Conservation (phyloP, 2,797 vertebrate genomes). For the Mionectes olivaceus region DNA sequence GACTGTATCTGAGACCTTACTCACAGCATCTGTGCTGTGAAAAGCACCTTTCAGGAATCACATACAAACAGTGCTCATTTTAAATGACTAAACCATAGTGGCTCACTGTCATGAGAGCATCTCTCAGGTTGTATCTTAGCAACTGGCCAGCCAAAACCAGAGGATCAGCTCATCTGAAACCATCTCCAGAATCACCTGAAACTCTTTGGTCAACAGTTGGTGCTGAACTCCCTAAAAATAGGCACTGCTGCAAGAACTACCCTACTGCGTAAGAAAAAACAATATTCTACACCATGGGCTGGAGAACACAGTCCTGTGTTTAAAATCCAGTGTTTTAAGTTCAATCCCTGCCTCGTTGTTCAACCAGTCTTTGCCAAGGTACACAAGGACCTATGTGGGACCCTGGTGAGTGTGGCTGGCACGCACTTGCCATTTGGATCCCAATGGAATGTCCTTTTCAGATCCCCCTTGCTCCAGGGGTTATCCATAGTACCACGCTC, state of each 20-base stretch:
- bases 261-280: not conserved
- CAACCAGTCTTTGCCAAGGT: not conserved
- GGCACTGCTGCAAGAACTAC: not conserved
- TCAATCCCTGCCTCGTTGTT: not conserved
- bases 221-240: not conserved
- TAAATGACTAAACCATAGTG: not conserved
- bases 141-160: not conserved
- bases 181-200: not conserved
- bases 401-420: not conserved
- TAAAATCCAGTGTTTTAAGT: not conserved
- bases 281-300: not conserved
- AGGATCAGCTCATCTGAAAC: not conserved
- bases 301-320: not conserved
- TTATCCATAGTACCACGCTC: fast-evolving
- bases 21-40: not conserved
- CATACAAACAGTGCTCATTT: not conserved
- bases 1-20: not conserved
- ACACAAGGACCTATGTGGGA: not conserved
- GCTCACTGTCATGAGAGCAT: not conserved
- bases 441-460: not conserved
- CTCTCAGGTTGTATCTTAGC: constrained; percentile 7
- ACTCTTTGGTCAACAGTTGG: not conserved
- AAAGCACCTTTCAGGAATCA: not conserved
- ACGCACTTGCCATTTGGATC: not conserved
- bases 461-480: not conserved